Evolutionary conservation across 1,140 invertebrate species (phyloP).

Genomic region (Zaprionus vittiger): DNA sequence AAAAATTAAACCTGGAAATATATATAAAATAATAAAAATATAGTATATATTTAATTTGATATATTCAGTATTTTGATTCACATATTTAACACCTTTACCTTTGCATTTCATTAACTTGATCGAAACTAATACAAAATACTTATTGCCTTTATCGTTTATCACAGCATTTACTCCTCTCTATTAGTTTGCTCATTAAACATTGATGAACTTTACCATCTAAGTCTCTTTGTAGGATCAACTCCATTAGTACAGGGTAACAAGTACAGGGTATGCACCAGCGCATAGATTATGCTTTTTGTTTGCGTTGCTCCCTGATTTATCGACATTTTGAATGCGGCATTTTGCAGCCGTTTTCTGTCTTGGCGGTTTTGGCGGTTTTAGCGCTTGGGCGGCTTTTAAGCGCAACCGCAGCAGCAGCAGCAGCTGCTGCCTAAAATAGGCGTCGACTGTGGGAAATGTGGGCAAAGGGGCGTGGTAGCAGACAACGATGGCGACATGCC

Average conservation of each 20-base stretch:
- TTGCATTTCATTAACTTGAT: background rate
- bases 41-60: too few relatives aligned
- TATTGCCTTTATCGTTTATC: background rate
- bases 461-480: slow-evolving; percentile 7
- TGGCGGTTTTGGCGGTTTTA: slow-evolving; percentile 47
- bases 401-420: slow-evolving; percentile 21
- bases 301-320: slow-evolving; percentile 40
- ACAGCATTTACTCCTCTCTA: background rate
- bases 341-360: slow-evolving; percentile 30
- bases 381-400: slow-evolving; percentile 60
- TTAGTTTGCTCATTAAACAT: background rate
- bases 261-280: background rate
- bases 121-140: background rate
- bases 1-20: background rate
- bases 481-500: slow-evolving; percentile 4
- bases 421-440: slow-evolving; percentile 38
- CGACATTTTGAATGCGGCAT: slow-evolving; percentile 48
- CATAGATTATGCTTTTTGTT: slow-evolving; percentile 13
- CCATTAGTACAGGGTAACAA: background rate
- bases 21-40: background rate
- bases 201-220: background rate
- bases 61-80: too few relatives aligned
- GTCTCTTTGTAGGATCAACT: background rate
- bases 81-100: too few relatives aligned
- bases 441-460: slow-evolving; percentile 47